Percentiles rank a stretch among this genome's conserved stretches.
Evolutionary conservation across 2,888 invertebrate species (phyloP).

Genomic region (Eubasilissa splendida): DNA sequence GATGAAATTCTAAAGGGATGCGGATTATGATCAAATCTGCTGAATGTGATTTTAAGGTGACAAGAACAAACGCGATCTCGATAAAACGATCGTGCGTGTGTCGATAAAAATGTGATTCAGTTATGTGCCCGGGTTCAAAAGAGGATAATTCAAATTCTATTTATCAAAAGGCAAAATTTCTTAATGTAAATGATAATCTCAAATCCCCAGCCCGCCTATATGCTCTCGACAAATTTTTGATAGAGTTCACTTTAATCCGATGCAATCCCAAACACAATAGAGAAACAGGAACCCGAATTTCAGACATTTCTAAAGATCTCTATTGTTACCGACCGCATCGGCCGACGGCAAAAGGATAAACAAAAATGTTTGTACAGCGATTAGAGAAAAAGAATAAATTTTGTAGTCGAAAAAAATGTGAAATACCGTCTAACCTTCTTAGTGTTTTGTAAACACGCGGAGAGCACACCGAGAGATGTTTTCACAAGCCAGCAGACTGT

Average conservation of each 20-base stretch:
- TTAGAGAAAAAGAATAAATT: constrained; percentile 41
- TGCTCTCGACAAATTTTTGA: constrained; percentile 37
- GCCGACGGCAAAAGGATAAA: constrained; percentile 42
- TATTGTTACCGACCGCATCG: constrained; percentile 46
- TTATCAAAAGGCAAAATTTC: not conserved
- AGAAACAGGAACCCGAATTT: constrained; percentile 32
- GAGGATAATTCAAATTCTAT: too few species aligned
- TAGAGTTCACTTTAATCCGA: constrained; percentile 53
- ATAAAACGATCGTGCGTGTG: too few species aligned
- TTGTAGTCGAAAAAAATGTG: constrained; percentile 27
- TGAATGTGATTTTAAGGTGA: too few species aligned
- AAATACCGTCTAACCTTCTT: constrained; percentile 9
- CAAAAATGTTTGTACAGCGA: constrained; percentile 45
- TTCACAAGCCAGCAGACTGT: constrained; percentile 54
- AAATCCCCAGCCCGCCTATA: constrained; percentile 40
- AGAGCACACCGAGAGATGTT: constrained; percentile 42
- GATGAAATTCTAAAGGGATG: too few species aligned
- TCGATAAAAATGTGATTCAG: not conserved
- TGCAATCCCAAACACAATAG: constrained; percentile 47
- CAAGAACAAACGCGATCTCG: too few species aligned
- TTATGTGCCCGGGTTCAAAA: not conserved
- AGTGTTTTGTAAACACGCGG: constrained; percentile 29
- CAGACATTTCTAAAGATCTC: constrained; percentile 30
- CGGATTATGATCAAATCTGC: too few species aligned
- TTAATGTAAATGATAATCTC: constrained; percentile 39